These are phyloP conservation scores for Podilymbus podiceps DNA, from an alignment of 2,113 vertebrate species.

Conservation along the genomic window DNA sequence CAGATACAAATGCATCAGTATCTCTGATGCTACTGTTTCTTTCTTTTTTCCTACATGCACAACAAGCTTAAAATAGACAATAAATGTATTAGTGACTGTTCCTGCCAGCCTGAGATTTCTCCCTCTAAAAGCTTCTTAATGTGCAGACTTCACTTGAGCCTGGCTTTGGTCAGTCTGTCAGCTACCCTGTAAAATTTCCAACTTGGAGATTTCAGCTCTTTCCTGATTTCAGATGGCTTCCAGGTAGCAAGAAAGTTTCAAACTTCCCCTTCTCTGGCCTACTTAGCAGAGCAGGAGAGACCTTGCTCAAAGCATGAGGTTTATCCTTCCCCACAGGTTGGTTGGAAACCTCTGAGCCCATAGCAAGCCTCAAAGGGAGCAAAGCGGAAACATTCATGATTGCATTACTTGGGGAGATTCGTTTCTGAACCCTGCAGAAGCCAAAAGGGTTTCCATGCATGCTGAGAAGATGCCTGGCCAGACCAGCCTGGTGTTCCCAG, in stretches of 20 bases:
- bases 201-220: not conserved
- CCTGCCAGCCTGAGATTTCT: not conserved
- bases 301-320: fast-evolving
- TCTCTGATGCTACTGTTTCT: not conserved
- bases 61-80: not conserved
- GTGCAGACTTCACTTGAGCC: not conserved
- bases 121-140: not conserved
- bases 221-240: not conserved
- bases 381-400: not conserved
- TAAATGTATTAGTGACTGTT: not conserved
- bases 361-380: not conserved
- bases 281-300: not conserved
- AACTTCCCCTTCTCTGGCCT: not conserved
- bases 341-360: not conserved
- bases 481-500: not conserved
- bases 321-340: not conserved
- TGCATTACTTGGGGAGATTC: not conserved
- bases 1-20: not conserved
- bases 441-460: fast-evolving
- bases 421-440: not conserved
- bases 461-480: fast-evolving
- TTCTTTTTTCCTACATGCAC: not conserved
- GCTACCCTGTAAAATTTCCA: not conserved
- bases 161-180: not conserved
- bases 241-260: not conserved